Evolutionary conservation across 2,888 invertebrate species (phyloP).

Genomic region (Nephrotoma flavescens): DNA sequence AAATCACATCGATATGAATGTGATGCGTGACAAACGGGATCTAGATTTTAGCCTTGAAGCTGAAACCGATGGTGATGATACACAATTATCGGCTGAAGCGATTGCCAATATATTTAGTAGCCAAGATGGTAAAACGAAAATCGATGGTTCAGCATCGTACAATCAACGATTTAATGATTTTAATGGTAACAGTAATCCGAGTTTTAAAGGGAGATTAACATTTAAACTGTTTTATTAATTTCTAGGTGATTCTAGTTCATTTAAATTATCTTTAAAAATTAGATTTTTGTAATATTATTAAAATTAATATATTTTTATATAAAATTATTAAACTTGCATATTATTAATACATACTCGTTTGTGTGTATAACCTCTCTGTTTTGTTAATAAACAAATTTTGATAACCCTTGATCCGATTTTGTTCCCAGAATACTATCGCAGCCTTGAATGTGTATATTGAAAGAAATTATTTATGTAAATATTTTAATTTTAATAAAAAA

Average conservation of each 20-base stretch:
- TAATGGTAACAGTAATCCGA: conserved; percentile 24
- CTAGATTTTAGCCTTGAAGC: conserved; percentile 28
- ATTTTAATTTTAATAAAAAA: background rate
- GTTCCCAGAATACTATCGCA: background rate
- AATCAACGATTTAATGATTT: conserved; percentile 20
- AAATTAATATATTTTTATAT: background rate
- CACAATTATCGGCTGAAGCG: conserved; percentile 27
- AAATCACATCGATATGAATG: background rate
- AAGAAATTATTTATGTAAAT: background rate
- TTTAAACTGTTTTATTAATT: conserved; percentile 26
- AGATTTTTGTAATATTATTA: background rate
- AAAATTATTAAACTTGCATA: background rate
- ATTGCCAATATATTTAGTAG: conserved; percentile 29
- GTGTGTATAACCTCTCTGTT: background rate
- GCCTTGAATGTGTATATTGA: background rate
- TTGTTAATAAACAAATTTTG: background rate
- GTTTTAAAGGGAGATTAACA: conserved; percentile 25
- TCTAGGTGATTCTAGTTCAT: background rate
- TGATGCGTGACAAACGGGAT: conserved; percentile 20
- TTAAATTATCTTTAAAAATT: background rate
- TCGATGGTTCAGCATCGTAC: conserved; percentile 28
- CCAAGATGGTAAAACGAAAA: conserved; percentile 24
- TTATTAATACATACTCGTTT: background rate
- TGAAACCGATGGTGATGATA: conserved; percentile 27
- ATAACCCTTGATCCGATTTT: background rate